Conservation (phyloP, 2,888 invertebrate species). For the Drosophila neotestacea region DNA sequence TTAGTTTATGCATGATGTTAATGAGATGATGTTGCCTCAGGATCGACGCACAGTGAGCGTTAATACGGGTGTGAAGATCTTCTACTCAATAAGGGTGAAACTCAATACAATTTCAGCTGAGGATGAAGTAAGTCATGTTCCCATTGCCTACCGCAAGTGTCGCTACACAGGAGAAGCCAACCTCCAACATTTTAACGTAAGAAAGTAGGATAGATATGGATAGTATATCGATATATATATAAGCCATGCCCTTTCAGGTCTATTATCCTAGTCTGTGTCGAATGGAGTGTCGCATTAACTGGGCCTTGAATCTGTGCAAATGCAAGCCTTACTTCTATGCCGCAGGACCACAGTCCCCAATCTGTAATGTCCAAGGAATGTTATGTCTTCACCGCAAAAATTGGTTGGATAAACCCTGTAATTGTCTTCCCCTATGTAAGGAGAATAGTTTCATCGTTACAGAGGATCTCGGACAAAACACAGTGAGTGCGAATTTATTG, state of each 20-base stretch:
- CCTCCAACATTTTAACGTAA: constrained; percentile 78
- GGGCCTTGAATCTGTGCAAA: constrained; percentile 75
- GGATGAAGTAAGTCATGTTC: constrained; percentile 74
- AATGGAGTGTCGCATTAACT: constrained; percentile 82
- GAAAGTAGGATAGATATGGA: too few relatives aligned
- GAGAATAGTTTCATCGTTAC: constrained; percentile 65
- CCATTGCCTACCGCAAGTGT: constrained; percentile 82
- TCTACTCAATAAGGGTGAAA: constrained; percentile 64
- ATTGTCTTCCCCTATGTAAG: constrained; percentile 77
- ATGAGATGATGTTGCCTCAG: constrained; percentile 73
- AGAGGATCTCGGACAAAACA: constrained; percentile 57
- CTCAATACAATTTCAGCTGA: constrained; percentile 73
- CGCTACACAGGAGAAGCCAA: constrained; percentile 80
- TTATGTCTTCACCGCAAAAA: constrained; percentile 70
- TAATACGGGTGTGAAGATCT: constrained; percentile 46
- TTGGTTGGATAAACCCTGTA: constrained; percentile 74
- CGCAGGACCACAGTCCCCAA: constrained; percentile 61
- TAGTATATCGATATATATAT: too few relatives aligned
- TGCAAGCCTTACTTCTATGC: constrained; percentile 84
- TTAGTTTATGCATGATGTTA: constrained; percentile 79
- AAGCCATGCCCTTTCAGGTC: too few relatives aligned
- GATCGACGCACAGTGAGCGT: constrained; percentile 60
- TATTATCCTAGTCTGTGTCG: constrained; percentile 82
- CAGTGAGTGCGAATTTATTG: constrained; percentile 58
- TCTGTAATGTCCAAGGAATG: constrained; percentile 79